Base-by-base conservation (phyloP, 92 coral and sea anemone genomes). In the Pocillopora grandis region DNA sequence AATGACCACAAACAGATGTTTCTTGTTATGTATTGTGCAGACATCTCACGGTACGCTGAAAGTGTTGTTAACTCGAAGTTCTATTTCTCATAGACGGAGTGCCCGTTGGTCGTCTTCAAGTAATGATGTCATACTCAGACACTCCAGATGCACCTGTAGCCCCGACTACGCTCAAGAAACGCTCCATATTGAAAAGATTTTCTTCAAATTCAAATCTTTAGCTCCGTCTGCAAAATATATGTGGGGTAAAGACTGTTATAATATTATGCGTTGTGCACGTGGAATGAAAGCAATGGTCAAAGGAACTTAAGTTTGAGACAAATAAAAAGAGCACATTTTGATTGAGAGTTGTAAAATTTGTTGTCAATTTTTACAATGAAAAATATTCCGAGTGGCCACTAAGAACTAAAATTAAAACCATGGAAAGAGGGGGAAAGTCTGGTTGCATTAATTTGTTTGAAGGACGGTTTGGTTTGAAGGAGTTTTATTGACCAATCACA, bases 81-180 rank as follows among this genome's bases (percentile, higher is more conserved):
- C 23, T 65, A 65, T 19, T 27, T 36, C 2, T 48, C n/a, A 15
- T 60, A 94, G 98, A 94, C 86, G 96, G 95, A 2, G 90, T 92
- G 90, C 92, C 95, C 2, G 96, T 83, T 64, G 98, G 96, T 35
- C 89, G 95, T 16, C 78, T 94, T 68, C 96, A 94, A 64, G 87
- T 94, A 12, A 94, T 94, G 98, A 81, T 94, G 71, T 89, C 94
- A 7, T 94, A 90, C 80, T 90, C 98, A 18, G 96, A 92, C 81
- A 90, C 95, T 35, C 95, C 96, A 2, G 96, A 94, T 65, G 95
- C 95, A 1, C 94, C 98, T 17, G 42, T 92, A 64, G 95, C 92
- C 12, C 95, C 88, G 5, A 70, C 95, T 33, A 88, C 93, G 9
- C 85, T 84, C 64, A 90, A 85, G 85, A 94, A 79, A 76, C 87